phyloP scores from a whole-genome alignment of 2,888 invertebrate species.

The Adela reaumurella region DNA sequence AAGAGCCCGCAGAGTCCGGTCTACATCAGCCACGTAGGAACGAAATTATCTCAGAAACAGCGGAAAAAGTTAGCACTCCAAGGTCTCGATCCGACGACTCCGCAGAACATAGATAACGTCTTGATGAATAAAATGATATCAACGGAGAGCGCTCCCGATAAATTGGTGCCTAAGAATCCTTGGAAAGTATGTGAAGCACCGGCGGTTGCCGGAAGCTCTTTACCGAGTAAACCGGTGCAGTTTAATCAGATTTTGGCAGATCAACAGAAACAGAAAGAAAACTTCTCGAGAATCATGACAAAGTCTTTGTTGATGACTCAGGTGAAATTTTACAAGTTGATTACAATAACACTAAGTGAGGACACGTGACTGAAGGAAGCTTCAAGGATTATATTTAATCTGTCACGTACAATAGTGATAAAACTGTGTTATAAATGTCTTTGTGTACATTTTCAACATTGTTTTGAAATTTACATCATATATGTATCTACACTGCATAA shows the following conservation, averaged over 20 bases:
- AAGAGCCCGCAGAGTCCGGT: conserved; percentile 32
- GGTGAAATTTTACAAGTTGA: conserved; percentile 41
- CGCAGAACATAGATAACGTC: conserved; percentile 28
- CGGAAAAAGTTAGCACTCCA: conserved; percentile 57
- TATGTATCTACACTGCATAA: no score
- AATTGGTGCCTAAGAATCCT: conserved; percentile 45
- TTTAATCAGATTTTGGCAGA: conserved; percentile 64
- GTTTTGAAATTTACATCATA: no score
- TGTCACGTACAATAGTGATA: no score
- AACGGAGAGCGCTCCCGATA: conserved; percentile 10
- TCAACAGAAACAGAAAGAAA: conserved; percentile 69
- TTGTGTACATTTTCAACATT: no score
- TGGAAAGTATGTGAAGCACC: conserved; percentile 35
- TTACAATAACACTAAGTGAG: no score
- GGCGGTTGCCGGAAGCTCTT: conserved; percentile 25
- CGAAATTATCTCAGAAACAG: conserved; percentile 64
- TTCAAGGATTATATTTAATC: no score
- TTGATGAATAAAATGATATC: conserved; percentile 22
- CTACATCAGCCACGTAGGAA: conserved; percentile 38
- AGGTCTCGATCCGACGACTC: conserved; percentile 22
- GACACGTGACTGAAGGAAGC: no score
- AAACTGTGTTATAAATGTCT: no score
- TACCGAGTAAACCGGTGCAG: conserved; percentile 30
- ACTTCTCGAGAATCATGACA: conserved; percentile 65
- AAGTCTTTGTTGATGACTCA: conserved; percentile 74